Percentiles rank a stretch among this genome's conserved stretches.
phyloP scores from a whole-genome alignment of 2,113 vertebrate genomes.

The Xiphophorus maculatus region DNA sequence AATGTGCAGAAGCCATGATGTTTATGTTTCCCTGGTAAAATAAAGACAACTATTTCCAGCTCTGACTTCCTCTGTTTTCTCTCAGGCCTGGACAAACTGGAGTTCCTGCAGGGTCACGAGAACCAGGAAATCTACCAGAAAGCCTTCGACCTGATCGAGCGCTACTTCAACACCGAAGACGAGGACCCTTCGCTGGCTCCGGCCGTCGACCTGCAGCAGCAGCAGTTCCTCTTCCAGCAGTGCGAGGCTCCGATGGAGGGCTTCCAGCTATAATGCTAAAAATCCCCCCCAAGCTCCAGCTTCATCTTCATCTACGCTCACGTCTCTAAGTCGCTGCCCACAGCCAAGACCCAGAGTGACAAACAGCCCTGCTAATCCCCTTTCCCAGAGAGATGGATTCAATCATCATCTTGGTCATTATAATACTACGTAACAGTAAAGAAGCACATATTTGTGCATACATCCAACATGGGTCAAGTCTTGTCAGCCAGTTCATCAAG shows the following conservation, averaged over 20 bases:
- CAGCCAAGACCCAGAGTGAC: constrained; percentile 68
- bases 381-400: constrained; percentile 55
- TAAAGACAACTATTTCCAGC: neutral
- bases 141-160: constrained; percentile 97
- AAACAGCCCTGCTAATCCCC: constrained; percentile 17
- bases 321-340: constrained; percentile 70
- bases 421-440: constrained; percentile 53
- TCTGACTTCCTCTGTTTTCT: neutral
- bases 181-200: constrained; percentile 94
- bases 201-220: constrained; percentile 95
- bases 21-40: neutral
- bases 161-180: constrained; percentile 96
- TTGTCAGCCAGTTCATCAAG: constrained; percentile 70
- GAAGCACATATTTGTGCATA: constrained; percentile 65
- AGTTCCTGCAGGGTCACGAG: constrained; percentile 96
- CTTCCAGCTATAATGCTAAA: constrained; percentile 93
- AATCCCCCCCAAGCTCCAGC: constrained; percentile 38
- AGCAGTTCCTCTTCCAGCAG: constrained; percentile 98
- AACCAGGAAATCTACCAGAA: constrained; percentile 99
- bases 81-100: constrained; percentile 95
- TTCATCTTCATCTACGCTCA: constrained; percentile 58
- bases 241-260: constrained; percentile 98
- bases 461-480: constrained; percentile 67
- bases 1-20: neutral
- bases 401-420: constrained; percentile 65